A percentile compares a stretch with the other conserved stretches of the same genome.
Conservation (phyloP, 2,888 invertebrate species). For the Drosophila robusta region DNA sequence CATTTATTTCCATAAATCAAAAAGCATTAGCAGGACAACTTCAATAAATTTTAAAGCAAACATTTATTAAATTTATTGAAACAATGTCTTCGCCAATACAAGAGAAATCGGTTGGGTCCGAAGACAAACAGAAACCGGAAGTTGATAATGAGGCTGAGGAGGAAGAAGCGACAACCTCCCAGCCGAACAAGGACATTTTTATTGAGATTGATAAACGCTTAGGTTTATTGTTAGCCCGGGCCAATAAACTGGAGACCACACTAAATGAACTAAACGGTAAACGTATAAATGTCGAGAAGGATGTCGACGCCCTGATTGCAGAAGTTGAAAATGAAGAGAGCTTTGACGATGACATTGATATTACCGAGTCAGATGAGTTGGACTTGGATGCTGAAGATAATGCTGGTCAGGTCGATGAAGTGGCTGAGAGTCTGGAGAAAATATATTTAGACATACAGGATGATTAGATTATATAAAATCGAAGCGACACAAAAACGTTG, state of each 20-base stretch:
- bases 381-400: neutral
- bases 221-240: slow-evolving; percentile 26
- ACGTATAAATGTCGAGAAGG: neutral
- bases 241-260: slow-evolving; percentile 34
- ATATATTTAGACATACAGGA: slow-evolving; percentile 24
- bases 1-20: slow-evolving; percentile 5
- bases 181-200: slow-evolving; percentile 15
- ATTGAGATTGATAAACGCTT: slow-evolving; percentile 48
- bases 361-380: neutral
- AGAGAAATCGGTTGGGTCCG: neutral
- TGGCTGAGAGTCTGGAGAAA: neutral
- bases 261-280: slow-evolving; percentile 27
- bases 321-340: neutral
- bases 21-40: neutral
- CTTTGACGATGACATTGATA: neutral
- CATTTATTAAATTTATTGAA: neutral
- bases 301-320: neutral
- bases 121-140: neutral
- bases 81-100: slow-evolving; percentile 31
- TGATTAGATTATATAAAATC: slow-evolving; percentile 10
- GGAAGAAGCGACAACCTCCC: neutral
- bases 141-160: neutral
- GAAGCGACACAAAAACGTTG: neutral
- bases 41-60: neutral
- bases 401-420: neutral